These are phyloP conservation scores for Calidris pugnax DNA, from an alignment of 2,113 vertebrate species.

Conservation along the genomic window DNA sequence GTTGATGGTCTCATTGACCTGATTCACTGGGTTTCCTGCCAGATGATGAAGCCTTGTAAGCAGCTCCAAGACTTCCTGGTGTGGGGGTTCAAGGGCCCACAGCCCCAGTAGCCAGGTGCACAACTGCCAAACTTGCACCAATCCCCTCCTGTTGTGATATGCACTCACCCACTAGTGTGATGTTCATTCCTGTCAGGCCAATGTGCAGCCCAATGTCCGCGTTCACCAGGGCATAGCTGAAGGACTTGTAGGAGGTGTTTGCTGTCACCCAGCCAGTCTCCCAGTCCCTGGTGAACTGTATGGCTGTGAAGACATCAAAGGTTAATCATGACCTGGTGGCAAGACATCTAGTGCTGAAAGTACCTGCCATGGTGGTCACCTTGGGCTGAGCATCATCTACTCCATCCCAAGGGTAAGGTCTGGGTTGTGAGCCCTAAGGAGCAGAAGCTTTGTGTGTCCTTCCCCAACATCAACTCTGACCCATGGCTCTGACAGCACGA, in stretches of 20 bases:
- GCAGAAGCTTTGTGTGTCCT: background rate
- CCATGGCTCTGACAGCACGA: background rate
- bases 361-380: background rate
- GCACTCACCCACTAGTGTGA: constrained; percentile 88
- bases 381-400: background rate
- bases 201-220: constrained; percentile 83
- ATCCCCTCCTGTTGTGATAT: too few species aligned
- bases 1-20: constrained; percentile 92
- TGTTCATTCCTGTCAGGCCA: constrained; percentile 86
- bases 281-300: constrained; percentile 91
- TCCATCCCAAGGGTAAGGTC: background rate
- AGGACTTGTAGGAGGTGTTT: constrained; percentile 90
- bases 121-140: accelerated
- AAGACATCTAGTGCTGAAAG: background rate
- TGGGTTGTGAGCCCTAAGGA: background rate
- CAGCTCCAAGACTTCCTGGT: background rate
- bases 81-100: accelerated
- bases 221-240: constrained; percentile 78
- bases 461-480: accelerated
- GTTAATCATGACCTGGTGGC: background rate
- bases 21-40: constrained; percentile 85
- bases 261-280: constrained; percentile 79
- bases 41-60: background rate
- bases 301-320: constrained; percentile 63
- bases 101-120: background rate